Conservation (phyloP, 2,113 vertebrate species). For the Nematolebias whitei region DNA sequence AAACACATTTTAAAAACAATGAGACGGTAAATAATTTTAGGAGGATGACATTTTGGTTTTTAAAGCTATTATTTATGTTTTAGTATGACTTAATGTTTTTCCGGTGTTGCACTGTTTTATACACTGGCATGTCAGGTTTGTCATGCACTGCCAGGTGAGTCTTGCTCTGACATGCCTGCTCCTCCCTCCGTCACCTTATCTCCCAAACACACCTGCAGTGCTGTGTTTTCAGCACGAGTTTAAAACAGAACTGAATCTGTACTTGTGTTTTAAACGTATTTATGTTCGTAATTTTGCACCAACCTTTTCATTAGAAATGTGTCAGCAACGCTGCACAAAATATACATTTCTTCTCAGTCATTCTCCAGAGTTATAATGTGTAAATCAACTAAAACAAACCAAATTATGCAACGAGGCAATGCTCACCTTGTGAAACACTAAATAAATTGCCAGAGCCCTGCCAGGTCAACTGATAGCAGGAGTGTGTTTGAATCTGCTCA, state of each 20-base stretch:
- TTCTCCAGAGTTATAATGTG: not conserved
- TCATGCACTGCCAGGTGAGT: slow-evolving; percentile 1
- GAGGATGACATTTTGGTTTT: too few species aligned
- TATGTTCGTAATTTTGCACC: not conserved
- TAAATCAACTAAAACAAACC: not conserved
- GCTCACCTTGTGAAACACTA: not conserved
- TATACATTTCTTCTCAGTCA: not conserved
- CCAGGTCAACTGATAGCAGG: not conserved
- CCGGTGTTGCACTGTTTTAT: not conserved
- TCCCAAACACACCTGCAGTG: slow-evolving; percentile 14
- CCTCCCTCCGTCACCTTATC: not conserved
- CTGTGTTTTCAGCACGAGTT: not conserved
- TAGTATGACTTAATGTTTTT: not conserved
- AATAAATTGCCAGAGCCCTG: not conserved
- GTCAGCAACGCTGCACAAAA: not conserved
- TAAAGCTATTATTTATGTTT: too few species aligned
- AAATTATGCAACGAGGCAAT: not conserved
- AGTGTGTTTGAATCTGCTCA: slow-evolving; percentile 9
- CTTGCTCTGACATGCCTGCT: slow-evolving; percentile 29
- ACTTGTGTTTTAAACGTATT: too few species aligned
- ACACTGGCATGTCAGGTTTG: not conserved
- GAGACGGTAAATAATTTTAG: not conserved
- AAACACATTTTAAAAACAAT: not conserved
- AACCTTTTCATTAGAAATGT: not conserved
- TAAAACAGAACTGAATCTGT: not conserved